Conservation (phyloP, 2,797 vertebrate species). For the Astyanax mexicanus region DNA sequence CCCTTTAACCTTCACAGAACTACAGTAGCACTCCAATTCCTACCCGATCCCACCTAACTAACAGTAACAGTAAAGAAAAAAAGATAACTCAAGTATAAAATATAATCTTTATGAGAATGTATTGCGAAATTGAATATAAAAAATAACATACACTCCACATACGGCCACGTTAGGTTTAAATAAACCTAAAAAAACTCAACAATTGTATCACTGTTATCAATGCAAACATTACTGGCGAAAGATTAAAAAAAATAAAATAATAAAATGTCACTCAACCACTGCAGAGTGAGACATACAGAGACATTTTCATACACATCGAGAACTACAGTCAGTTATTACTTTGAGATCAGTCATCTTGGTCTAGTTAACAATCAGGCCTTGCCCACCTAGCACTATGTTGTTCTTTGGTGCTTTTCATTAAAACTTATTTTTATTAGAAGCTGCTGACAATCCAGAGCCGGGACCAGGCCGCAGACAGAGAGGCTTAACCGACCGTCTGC, state of each 20-base stretch:
- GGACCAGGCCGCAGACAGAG: too few relatives aligned
- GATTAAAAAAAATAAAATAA: slow-evolving; percentile 32
- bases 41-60: slow-evolving; percentile 57
- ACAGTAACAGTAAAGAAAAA: slow-evolving; percentile 52
- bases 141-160: slow-evolving; percentile 63
- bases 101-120: slow-evolving; percentile 60
- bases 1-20: slow-evolving; percentile 5
- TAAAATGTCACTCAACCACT: slow-evolving; percentile 43
- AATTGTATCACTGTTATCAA: slow-evolving; percentile 38
- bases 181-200: slow-evolving; percentile 57
- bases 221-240: slow-evolving; percentile 39
- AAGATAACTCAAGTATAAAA: slow-evolving; percentile 73
- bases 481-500: too few relatives aligned
- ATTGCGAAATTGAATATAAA: slow-evolving; percentile 60
- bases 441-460: too few relatives aligned
- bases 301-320: slow-evolving; percentile 24
- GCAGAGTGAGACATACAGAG: slow-evolving; percentile 22
- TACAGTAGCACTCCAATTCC: slow-evolving; percentile 37
- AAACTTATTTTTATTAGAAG: too few relatives aligned
- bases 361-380: slow-evolving; percentile 5
- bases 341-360: neutral
- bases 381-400: too few relatives aligned
- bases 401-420: too few relatives aligned
- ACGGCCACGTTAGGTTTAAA: slow-evolving; percentile 63
- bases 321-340: neutral